A percentile compares a stretch with the other conserved stretches of the same genome.
phyloP scores from a whole-genome alignment of 2,888 invertebrate species.

The Crossocerus cetratus region DNA sequence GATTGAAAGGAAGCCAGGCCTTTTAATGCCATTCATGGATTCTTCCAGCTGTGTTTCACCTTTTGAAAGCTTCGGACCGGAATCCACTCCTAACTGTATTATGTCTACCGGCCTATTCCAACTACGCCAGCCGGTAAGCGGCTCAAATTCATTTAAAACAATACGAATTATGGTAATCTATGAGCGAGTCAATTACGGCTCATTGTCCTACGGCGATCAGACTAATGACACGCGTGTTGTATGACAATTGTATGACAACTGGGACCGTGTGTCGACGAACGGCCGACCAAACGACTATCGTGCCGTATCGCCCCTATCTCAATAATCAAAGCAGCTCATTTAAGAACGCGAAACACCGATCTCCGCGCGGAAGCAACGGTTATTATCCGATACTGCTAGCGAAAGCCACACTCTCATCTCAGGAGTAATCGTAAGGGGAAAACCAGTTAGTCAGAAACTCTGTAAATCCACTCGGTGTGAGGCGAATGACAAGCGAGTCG shows the following conservation, averaged over 20 bases:
- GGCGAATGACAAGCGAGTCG: background rate
- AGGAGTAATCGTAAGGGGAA: too few species aligned
- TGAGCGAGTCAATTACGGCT: background rate
- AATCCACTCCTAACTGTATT: too few species aligned
- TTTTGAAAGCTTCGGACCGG: too few species aligned
- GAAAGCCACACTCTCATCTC: too few species aligned
- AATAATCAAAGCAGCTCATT: background rate
- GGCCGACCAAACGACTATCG: background rate
- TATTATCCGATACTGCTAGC: background rate
- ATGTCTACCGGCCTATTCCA: background rate
- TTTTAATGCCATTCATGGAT: too few species aligned
- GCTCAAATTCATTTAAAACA: background rate
- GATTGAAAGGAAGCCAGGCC: too few species aligned
- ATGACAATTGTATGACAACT: background rate
- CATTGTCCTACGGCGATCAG: background rate
- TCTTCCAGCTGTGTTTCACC: too few species aligned
- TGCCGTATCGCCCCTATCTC: background rate
- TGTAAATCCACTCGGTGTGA: background rate
- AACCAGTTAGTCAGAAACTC: too few species aligned
- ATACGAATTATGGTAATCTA: constrained; percentile 1
- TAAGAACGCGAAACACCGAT: background rate
- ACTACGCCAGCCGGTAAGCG: background rate
- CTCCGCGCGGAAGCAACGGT: background rate
- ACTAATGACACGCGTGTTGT: background rate
- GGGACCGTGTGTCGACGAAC: background rate